Base-by-base conservation (phyloP, 2,113 vertebrate species). In the Noturus placidus region DNA sequence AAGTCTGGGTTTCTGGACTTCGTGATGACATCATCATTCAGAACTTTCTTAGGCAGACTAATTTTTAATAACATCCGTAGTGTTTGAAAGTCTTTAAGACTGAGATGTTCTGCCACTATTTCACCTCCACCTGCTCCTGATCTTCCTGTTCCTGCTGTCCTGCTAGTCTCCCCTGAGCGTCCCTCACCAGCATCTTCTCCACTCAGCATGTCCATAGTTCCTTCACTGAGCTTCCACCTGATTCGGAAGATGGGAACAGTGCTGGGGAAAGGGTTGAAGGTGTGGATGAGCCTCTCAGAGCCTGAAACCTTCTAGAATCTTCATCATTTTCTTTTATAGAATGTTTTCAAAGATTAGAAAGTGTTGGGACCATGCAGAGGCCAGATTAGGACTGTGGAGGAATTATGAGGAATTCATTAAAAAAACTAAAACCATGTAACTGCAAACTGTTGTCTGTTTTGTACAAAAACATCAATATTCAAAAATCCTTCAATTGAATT, bases 41-140 rank as follows among this genome's bases (percentile, higher is more conserved):
- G 42, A 14, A 90, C 87, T 10, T 87, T 90, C 2, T 72, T 63
- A 10, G 90, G 91, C 59, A 92, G 57, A 20, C 14, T 85, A 52
- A 92, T 86, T 2, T 15, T 57, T 19, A 89, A 50, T 35, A 63
- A 27, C 82, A 86, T 88, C 69, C 90, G 56, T 22, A 92, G 82
- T 38, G 85, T 19, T 33, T 78, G 82, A 63, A 89, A 87, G 65
- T 90, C 91, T 5, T 72, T 54, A 19, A 46, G 19, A 52, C 77
- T 78, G 22, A 83, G 52, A 13, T 82, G 50, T 56, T 25, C 14
- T 65, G 54, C 61, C 19, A 6, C 77, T 67, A 2, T 59, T 59
- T 59, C 57, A 59, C 57, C 19, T 59, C 17, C n/a, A 25, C 17
- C 35, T 52, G 61, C 35, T 30, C 46, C 65, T 70, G 82, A 54